phyloP scores from a whole-genome alignment of 2,113 vertebrate species.

The Picathartes gymnocephalus region DNA sequence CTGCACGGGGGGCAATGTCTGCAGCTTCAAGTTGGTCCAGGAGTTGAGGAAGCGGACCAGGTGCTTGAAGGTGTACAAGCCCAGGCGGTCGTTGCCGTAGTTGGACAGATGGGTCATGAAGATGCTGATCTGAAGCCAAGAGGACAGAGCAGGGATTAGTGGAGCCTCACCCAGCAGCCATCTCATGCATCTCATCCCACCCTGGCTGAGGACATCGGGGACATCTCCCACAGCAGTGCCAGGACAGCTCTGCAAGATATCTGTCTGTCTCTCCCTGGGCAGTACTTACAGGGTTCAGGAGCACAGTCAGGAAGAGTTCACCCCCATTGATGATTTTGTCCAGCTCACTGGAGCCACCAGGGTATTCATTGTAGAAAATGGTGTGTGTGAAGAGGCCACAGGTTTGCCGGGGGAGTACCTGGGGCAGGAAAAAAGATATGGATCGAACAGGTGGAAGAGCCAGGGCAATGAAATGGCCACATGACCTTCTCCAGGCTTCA shows the following conservation, averaged over 20 bases:
- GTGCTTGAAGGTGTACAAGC: constrained; percentile 95
- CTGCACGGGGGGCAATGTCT: constrained; percentile 90
- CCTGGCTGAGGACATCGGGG: rapidly evolving
- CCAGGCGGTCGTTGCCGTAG: constrained; percentile 94
- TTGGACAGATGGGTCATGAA: constrained; percentile 99
- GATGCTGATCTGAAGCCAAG: constrained; percentile 86
- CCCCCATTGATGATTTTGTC: constrained; percentile 97
- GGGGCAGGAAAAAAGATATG: not conserved
- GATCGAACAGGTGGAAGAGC: not conserved
- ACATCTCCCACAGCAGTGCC: not conserved
- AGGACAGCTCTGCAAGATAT: not conserved
- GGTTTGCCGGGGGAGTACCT: constrained; percentile 95
- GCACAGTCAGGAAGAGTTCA: constrained; percentile 94
- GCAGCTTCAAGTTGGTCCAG: constrained; percentile 94
- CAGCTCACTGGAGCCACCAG: constrained; percentile 90
- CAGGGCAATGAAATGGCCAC: not conserved
- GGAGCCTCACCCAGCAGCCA: not conserved
- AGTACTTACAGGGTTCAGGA: constrained; percentile 91
- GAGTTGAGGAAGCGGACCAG: constrained; percentile 89
- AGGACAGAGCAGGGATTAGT: not conserved
- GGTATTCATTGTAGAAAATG: constrained; percentile 98
- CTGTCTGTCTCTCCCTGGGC: rapidly evolving
- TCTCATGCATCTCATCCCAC: not conserved
- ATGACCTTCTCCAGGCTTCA: not conserved
- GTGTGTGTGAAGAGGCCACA: constrained; percentile 98